These are phyloP conservation scores for Xestoiulus laeticollis DNA, from an alignment of 2,888 invertebrate genomes.

Conservation along the genomic window DNA sequence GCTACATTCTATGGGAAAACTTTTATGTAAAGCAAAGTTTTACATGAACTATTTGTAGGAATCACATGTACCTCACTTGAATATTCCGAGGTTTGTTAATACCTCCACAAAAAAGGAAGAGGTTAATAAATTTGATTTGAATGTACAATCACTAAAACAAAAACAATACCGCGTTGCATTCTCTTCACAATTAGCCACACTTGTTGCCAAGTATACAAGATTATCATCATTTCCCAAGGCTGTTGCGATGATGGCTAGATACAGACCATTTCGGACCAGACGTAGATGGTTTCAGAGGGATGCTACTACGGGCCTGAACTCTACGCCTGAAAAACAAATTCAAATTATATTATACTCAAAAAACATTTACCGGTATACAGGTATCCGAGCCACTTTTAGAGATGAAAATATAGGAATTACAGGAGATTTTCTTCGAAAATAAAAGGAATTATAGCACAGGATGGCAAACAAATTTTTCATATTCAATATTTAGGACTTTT, in stretches of 20 bases:
- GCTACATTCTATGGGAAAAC: background rate
- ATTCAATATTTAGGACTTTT: too few relatives aligned
- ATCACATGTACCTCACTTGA: background rate
- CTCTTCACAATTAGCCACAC: background rate
- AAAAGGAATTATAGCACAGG: too few relatives aligned
- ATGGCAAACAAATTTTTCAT: too few relatives aligned
- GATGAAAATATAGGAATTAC: too few relatives aligned
- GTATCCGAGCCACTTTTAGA: too few relatives aligned
- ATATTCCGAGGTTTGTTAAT: background rate
- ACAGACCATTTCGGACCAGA: background rate
- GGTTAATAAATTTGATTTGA: background rate
- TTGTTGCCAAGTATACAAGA: background rate
- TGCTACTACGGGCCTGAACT: slow-evolving; percentile 40
- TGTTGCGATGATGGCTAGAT: background rate
- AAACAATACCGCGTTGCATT: background rate
- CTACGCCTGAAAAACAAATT: slow-evolving; percentile 6
- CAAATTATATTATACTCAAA: background rate
- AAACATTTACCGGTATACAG: too few relatives aligned
- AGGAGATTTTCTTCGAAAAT: too few relatives aligned
- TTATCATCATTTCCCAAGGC: background rate
- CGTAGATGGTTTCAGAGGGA: background rate
- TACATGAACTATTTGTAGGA: background rate
- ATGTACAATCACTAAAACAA: background rate
- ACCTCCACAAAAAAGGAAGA: background rate
- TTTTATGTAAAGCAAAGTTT: background rate